These are phyloP conservation scores for Rhaphigaster nebulosa DNA, from an alignment of 2,888 invertebrate genomes.

Conservation along the genomic window DNA sequence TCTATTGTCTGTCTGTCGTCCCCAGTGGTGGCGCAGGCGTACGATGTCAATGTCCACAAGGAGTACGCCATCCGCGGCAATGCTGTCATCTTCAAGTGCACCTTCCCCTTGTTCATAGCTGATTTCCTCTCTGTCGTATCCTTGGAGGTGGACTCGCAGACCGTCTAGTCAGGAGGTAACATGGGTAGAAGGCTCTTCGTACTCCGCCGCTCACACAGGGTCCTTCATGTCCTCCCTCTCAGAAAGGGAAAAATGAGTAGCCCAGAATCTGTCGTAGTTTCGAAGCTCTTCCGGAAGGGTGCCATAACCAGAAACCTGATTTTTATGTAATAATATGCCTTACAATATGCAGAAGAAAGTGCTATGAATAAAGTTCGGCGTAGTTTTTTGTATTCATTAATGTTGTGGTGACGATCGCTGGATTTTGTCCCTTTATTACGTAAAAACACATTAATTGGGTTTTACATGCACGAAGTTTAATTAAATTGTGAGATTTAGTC, in stretches of 20 bases:
- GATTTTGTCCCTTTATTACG: too few species aligned
- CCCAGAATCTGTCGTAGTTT: not conserved
- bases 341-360: too few species aligned
- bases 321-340: not conserved
- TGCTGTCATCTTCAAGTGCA: constrained; percentile 89
- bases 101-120: constrained; percentile 92
- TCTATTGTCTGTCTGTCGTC: constrained; percentile 27
- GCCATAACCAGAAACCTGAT: not conserved
- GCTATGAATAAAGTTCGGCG: too few species aligned
- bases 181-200: not conserved
- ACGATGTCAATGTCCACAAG: constrained; percentile 88
- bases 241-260: not conserved
- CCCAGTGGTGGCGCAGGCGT: constrained; percentile 84
- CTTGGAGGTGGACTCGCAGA: constrained; percentile 86
- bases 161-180: constrained; percentile 69
- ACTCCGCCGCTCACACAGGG: constrained; percentile 20
- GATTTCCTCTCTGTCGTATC: constrained; percentile 91
- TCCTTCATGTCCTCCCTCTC: not conserved
- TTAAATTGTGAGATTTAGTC: too few species aligned
- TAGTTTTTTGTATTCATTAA: too few species aligned
- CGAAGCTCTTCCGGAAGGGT: not conserved
- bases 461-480: too few species aligned
- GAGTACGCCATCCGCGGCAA: constrained; percentile 93
- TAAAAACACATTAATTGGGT: too few species aligned
- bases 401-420: too few species aligned